Percentiles rank a stretch among this genome's conserved stretches.
phyloP scores from a whole-genome alignment of 2,797 vertebrate genomes.

The Hydrolagus colliei region DNA sequence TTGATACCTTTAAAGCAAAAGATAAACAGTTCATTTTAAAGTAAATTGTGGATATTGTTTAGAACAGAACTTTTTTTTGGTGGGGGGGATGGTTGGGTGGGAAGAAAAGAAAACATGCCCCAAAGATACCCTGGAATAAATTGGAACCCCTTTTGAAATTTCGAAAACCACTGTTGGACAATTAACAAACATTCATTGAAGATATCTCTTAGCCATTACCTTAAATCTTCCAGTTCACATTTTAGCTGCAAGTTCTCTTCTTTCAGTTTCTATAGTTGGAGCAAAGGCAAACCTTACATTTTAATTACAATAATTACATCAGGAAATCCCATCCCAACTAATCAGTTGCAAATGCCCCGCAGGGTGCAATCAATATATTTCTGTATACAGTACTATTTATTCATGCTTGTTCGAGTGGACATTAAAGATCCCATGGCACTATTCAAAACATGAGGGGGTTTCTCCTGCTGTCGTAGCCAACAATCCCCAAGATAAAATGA shows the following conservation, averaged over 20 bases:
- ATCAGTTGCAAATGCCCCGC: not conserved
- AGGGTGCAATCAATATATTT: no score
- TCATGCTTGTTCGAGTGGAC: no score
- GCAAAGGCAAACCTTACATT: not conserved
- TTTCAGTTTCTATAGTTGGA: slow-evolving; percentile 51
- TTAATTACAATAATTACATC: not conserved
- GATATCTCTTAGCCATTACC: slow-evolving; percentile 36
- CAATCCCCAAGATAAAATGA: no score
- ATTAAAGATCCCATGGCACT: no score
- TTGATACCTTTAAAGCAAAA: slow-evolving; percentile 47
- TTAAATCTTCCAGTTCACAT: slow-evolving; percentile 57
- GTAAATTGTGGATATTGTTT: not conserved
- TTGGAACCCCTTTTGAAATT: no score
- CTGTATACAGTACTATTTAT: no score
- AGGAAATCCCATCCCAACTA: not conserved
- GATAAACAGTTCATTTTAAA: not conserved
- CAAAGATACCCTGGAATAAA: no score
- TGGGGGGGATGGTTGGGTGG: not conserved
- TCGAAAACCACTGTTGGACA: no score
- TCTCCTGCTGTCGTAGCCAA: no score
- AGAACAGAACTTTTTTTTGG: not conserved
- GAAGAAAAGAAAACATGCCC: no score
- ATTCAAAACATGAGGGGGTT: no score
- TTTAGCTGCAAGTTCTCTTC: slow-evolving; percentile 55
- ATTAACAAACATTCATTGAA: no score